Conservation (phyloP, 2,113 vertebrate genomes). For the Smithornis capensis region DNA sequence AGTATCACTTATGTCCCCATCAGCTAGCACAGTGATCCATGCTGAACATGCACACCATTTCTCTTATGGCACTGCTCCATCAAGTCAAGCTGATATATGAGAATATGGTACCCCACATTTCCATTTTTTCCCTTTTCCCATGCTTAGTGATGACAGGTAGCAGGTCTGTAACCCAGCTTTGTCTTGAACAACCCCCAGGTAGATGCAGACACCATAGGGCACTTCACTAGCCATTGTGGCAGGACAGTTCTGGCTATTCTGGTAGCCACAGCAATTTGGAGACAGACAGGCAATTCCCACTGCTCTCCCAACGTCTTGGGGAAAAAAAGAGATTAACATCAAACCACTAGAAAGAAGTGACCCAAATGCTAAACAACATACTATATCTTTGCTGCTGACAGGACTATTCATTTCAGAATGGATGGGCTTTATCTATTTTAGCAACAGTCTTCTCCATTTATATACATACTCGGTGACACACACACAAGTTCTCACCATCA, state of each 20-base stretch:
- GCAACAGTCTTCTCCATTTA: not conserved
- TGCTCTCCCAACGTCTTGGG: not conserved
- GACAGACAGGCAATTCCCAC: not conserved
- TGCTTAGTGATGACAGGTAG: not conserved
- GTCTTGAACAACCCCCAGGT: not conserved
- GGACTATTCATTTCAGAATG: not conserved
- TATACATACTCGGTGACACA: too few relatives aligned
- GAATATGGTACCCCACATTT: not conserved
- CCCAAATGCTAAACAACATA: not conserved
- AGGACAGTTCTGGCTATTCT: not conserved
- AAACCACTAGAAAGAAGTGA: not conserved
- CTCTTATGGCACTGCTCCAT: not conserved
- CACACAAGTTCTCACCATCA: not conserved
- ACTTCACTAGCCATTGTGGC: not conserved
- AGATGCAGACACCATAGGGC: fast-evolving
- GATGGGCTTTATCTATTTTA: not conserved
- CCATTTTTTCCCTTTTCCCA: not conserved
- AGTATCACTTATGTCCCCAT: not conserved
- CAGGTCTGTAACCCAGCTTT: not conserved
- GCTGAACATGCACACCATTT: not conserved
- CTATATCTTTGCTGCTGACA: not conserved
- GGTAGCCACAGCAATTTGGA: not conserved
- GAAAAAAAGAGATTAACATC: not conserved
- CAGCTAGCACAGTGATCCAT: not conserved
- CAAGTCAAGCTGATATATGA: not conserved